Evolutionary conservation across 2,113 vertebrate genomes (phyloP).

Genomic region (Macroglossus sobrinus): DNA sequence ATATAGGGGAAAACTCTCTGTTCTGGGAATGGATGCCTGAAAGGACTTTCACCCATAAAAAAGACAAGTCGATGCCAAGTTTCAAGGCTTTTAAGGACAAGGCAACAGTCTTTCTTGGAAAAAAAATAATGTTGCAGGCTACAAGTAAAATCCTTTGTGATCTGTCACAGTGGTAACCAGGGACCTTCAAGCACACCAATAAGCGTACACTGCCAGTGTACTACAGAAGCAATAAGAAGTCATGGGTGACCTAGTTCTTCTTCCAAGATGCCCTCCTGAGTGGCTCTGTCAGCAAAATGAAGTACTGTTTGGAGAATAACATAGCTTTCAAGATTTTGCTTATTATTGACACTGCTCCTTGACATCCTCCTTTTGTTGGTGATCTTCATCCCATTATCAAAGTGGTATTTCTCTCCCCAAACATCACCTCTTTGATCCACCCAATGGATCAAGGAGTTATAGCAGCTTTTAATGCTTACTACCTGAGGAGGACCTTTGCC

Average conservation of each 20-base stretch:
- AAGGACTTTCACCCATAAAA: neutral
- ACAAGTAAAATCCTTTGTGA: neutral
- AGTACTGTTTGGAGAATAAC: neutral
- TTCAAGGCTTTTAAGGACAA: neutral
- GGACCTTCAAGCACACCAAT: neutral
- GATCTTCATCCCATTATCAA: neutral
- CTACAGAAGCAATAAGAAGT: neutral
- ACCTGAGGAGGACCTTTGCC: too few relatives aligned
- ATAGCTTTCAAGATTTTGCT: neutral
- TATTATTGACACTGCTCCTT: neutral
- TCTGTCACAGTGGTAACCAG: neutral
- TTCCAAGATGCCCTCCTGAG: neutral
- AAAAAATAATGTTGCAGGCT: neutral
- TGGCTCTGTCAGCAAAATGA: too few relatives aligned
- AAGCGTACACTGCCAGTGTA: neutral
- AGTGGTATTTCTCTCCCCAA: neutral
- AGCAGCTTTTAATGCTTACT: neutral
- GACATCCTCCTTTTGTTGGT: neutral
- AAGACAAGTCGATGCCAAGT: neutral
- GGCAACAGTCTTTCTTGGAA: too few relatives aligned
- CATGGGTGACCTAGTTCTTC: neutral
- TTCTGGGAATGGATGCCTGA: neutral
- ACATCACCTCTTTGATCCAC: neutral
- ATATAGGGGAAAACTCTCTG: neutral
- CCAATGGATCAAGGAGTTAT: neutral